Evolutionary conservation across 2,888 invertebrate species (phyloP), one percentile per base, ranked within the genome.

Genomic region (Schizotus pectinicornis): DNA sequence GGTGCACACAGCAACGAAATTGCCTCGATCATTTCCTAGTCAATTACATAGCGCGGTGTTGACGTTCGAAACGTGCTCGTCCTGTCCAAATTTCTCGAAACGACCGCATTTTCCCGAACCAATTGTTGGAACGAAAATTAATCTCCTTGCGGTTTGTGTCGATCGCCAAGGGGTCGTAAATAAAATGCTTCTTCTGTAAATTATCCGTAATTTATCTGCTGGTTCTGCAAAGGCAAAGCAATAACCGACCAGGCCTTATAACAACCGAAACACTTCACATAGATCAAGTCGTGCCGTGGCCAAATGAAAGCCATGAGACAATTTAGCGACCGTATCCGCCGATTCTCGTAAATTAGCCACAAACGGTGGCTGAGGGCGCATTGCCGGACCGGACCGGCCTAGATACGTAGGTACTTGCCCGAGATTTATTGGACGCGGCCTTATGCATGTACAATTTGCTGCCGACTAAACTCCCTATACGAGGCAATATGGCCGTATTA

Each of bases 321-420:
- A 53, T 58, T 58, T 58, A 58, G 58, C 52, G 53, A 52, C 57
- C 57, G 52, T 57, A 57, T 57, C 57, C 47, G 57, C 57, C 52
- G 52, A 53, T 58, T 48, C 53, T 48, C 58, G 45, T 58, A 58
- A 58, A 58, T 58, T 58, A 53, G 48, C 48, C 48, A 53, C 53
- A 53, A 58, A 58, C 53, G 47, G 58, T 47, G 32, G 54, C 47
- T 47, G 33, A 46, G 36, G 54, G 54, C 54, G 47, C 54, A 54
- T 38, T 54, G 47, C 45, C 47, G 39, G 54, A 14, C 54, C 47
- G 46, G 47, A 43, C 45, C 37, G 33, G 47, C 47, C 54, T 54
- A 41, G 46, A 37, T 51, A 45, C 32, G 38, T 45, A 51, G 31
- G 42, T 52, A 22, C 45, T 45, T 38, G 38, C 33, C 11, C 11